Percentiles rank a stretch among this genome's conserved stretches.
These are phyloP conservation scores for Xenopus borealis DNA, from an alignment of 2,113 vertebrate genomes.

Conservation along the genomic window DNA sequence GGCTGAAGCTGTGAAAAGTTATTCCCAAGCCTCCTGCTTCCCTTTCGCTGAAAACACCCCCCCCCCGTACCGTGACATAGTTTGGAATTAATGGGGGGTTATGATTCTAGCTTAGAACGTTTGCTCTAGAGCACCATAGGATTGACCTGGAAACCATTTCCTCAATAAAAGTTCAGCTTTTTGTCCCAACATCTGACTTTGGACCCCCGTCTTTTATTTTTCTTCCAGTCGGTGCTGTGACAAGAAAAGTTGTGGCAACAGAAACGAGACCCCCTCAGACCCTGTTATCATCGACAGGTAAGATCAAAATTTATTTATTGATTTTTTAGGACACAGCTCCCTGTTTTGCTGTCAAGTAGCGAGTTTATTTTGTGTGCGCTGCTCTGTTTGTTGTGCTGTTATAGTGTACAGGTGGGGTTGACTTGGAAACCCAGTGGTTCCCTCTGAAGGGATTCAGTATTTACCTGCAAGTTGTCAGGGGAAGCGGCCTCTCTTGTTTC, in stretches of 20 bases:
- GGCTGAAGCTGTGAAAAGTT: constrained; percentile 96
- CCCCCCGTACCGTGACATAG: constrained; percentile 85
- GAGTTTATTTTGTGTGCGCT: constrained; percentile 50
- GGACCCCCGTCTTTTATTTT: no score
- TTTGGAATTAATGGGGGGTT: constrained; percentile 62
- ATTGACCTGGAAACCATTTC: no score
- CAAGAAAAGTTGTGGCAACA: constrained; percentile 97
- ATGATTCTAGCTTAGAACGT: no score
- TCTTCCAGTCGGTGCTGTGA: constrained; percentile 89
- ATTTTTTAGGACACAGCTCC: constrained; percentile 17
- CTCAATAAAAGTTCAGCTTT: no score
- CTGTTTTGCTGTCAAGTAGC: constrained; percentile 46
- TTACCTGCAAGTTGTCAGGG: constrained; percentile 86
- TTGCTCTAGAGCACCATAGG: neutral
- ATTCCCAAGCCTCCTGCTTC: constrained; percentile 92
- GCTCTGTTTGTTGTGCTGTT: constrained; percentile 71
- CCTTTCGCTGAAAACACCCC: constrained; percentile 83
- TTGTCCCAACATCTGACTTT: no score
- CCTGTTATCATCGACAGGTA: constrained; percentile 99
- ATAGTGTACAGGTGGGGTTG: constrained; percentile 82
- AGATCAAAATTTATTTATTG: constrained; percentile 56
- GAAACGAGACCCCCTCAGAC: constrained; percentile 94
- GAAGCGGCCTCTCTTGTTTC: constrained; percentile 89
- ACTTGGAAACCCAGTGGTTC: constrained; percentile 81
- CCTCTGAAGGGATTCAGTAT: constrained; percentile 84